These are phyloP conservation scores for Takifugu flavidus DNA, from an alignment of 2,113 vertebrate species.

Conservation along the genomic window DNA sequence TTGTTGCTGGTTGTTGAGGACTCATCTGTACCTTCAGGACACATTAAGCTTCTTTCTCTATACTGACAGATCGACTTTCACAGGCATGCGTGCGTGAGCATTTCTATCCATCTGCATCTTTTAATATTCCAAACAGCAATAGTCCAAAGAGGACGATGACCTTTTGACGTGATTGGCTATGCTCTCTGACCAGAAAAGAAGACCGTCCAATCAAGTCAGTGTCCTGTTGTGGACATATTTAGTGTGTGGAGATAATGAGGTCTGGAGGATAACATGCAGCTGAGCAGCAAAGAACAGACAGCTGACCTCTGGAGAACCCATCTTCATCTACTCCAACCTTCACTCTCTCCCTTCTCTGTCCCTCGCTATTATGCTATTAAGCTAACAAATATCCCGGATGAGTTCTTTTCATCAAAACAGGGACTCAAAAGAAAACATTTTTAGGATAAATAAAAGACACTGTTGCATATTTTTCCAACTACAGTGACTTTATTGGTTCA, in stretches of 20 bases:
- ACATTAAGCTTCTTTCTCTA: too few species aligned
- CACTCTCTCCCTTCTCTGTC: neutral
- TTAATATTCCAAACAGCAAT: constrained; percentile 10
- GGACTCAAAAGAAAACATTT: too few species aligned
- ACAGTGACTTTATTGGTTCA: too few species aligned
- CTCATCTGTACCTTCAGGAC: too few species aligned
- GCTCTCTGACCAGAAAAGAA: neutral
- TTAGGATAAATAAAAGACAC: too few species aligned
- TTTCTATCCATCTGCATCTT: constrained; percentile 5
- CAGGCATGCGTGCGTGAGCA: constrained; percentile 9
- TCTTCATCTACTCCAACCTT: constrained; percentile 11
- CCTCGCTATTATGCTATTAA: neutral
- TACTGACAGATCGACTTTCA: too few species aligned
- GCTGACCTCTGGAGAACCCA: constrained; percentile 24
- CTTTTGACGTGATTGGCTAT: constrained; percentile 42
- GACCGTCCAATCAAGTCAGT: constrained; percentile 35
- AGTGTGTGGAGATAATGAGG: constrained; percentile 23
- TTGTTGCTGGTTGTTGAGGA: constrained; percentile 2
- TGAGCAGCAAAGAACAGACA: constrained; percentile 8
- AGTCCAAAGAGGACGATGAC: constrained; percentile 26
- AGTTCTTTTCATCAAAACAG: too few species aligned
- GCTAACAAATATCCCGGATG: too few species aligned
- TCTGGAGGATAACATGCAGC: constrained; percentile 36
- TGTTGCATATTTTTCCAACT: too few species aligned
- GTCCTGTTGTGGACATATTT: constrained; percentile 17